A percentile compares a stretch with the other conserved stretches of the same genome.
phyloP scores from a whole-genome alignment of 2,888 invertebrate species.

The Linnaemya tessellans region DNA sequence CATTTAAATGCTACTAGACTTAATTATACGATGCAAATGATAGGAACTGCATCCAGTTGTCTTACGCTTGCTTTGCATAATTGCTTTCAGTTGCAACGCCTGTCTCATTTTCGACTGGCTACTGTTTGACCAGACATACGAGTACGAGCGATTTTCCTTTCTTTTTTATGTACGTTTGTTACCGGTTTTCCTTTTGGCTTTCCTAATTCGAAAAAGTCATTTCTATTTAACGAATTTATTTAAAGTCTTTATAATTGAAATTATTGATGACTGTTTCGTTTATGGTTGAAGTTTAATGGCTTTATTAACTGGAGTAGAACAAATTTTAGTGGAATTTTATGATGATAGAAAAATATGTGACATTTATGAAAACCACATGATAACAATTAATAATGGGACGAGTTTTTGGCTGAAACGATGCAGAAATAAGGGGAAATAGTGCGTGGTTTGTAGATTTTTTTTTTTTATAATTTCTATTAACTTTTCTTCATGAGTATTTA shows the following conservation, averaged over 20 bases:
- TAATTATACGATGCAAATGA: constrained; percentile 39
- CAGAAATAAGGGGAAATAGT: neutral
- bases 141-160: neutral
- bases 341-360: constrained; percentile 37
- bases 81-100: constrained; percentile 55
- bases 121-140: constrained; percentile 30
- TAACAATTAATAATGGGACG: neutral
- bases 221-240: constrained; percentile 60
- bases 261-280: constrained; percentile 25
- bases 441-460: neutral
- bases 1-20: constrained; percentile 53
- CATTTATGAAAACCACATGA: constrained; percentile 20
- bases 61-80: constrained; percentile 62
- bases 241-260: constrained; percentile 37
- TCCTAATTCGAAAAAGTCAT: constrained; percentile 38
- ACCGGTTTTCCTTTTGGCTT: constrained; percentile 47
- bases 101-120: constrained; percentile 29
- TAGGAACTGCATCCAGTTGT: constrained; percentile 11
- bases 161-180: constrained; percentile 10
- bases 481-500: too few species aligned
- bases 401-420: neutral
- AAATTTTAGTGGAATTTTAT: constrained; percentile 49
- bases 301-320: constrained; percentile 52
- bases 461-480: too few species aligned
- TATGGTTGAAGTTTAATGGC: constrained; percentile 36